Evolutionary conservation across 2,113 vertebrate species (phyloP).

Genomic region (Taxidea taxus): DNA sequence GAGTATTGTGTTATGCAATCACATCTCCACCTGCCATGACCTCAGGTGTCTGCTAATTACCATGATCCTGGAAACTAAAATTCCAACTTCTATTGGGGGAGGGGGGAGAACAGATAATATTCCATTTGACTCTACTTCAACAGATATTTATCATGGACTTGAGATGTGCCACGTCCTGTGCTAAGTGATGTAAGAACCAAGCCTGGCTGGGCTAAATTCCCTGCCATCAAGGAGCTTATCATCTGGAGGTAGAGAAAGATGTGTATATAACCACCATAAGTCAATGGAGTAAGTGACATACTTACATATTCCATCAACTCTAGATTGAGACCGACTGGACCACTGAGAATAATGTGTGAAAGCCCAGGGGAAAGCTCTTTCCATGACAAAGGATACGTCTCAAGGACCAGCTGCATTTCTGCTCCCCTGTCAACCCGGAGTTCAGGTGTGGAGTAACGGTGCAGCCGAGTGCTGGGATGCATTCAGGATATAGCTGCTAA

Average conservation of each 20-base stretch:
- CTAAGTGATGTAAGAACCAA: neutral
- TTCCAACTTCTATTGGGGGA: neutral
- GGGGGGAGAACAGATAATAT: neutral
- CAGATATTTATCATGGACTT: neutral
- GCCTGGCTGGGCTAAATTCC: neutral
- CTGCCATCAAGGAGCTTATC: neutral
- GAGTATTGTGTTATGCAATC: neutral
- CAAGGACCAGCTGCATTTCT: constrained; percentile 27
- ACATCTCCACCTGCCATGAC: neutral
- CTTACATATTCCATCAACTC: neutral
- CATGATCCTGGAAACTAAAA: constrained; percentile 26
- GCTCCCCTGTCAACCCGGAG: neutral
- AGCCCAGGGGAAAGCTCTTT: neutral
- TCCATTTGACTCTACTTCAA: constrained; percentile 20
- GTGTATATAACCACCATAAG: neutral
- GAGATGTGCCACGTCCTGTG: neutral
- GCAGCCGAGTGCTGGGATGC: neutral
- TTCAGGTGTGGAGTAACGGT: constrained; percentile 36
- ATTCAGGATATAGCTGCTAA: constrained; percentile 27
- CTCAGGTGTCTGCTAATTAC: neutral
- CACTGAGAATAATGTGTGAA: constrained; percentile 9
- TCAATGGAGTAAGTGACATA: neutral
- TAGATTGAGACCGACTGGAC: neutral
- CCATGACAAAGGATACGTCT: constrained; percentile 1
- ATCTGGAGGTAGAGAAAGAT: neutral